Evolutionary conservation across 2,797 vertebrate genomes (phyloP), one percentile per base, ranked within the genome.

Genomic region (Cottoperca gobio): DNA sequence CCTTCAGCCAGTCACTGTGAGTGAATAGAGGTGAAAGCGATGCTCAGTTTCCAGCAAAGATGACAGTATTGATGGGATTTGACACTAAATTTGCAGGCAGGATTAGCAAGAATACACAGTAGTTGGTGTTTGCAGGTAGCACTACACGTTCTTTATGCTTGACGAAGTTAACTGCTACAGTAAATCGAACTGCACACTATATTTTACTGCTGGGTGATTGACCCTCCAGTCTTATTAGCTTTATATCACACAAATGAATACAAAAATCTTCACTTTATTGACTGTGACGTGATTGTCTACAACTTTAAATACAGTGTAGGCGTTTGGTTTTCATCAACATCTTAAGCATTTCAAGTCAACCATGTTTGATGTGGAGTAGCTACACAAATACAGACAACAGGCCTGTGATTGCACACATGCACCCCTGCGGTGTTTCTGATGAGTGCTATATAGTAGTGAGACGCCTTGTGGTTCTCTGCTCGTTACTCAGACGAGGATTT

Each of bases 371-470:
- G 33, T 33, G 4, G 17, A 48, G 60, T 11, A 50, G 65, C 21
- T 14, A 16, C 55, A 50, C n/a, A 35, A 62, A 77, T 55, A 64
- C 11, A 53, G 57, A 63, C 42, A 7, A 49, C 61, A 58, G 75
- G 62, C 39, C 39, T 82, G 63, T 80, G 70, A 76, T 83, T 77
- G 67, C 61, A 12, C 24, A 46, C 57, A 40, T 53, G 61, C 52
- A 28, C 55, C 64, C 75, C 84, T 70, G 85, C 78, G 45, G 80
- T 73, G 81, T 63, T 73, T 71, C 70, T 81, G 79, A 77, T 76
- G 55, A 82, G 55, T 53, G 70, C 46, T 71, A 26, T 70, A 59
- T 33, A 52, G 72, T 53, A 52, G 78, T 11, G 16, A 58, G 79
- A 45, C 23, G 45, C 43, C 35, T 31, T 40, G 65, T 62, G 46